Percentiles rank a stretch among this genome's conserved stretches.
These are phyloP conservation scores for Coregonus ussuriensis DNA, from an alignment of 2,797 vertebrate species.

Conservation along the genomic window DNA sequence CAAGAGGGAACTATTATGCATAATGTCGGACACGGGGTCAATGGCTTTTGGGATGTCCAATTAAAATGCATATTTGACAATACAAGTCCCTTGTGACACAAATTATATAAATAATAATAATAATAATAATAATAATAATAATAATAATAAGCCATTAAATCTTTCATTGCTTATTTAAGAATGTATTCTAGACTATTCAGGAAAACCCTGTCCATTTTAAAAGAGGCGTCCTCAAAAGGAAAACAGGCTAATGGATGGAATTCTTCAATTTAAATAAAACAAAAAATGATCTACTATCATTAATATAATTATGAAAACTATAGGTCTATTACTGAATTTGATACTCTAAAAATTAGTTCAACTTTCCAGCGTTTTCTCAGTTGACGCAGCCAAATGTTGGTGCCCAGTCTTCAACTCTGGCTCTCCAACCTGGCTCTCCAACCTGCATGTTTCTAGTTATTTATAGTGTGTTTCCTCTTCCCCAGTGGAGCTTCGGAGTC, in stretches of 20 bases:
- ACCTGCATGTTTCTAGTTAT: constrained; percentile 15
- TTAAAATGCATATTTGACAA: constrained; percentile 30
- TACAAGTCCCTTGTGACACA: constrained; percentile 23
- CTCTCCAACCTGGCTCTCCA: background rate
- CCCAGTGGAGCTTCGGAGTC: background rate
- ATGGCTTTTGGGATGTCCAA: constrained; percentile 21
- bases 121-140: too few relatives aligned
- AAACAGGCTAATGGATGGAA: background rate
- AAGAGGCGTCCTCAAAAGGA: background rate
- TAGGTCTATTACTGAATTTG: background rate
- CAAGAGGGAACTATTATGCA: background rate
- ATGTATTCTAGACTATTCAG: constrained; percentile 29
- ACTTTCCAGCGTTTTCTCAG: background rate
- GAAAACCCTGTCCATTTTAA: background rate
- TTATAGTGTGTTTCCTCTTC: constrained; percentile 12
- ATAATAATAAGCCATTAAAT: too few relatives aligned
- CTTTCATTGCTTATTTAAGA: constrained; percentile 41
- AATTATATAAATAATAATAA: constrained; percentile 30
- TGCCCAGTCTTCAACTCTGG: background rate
- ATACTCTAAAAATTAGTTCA: too few relatives aligned
- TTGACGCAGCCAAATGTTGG: background rate
- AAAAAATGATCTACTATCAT: background rate
- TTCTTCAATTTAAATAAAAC: background rate
- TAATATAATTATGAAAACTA: background rate
- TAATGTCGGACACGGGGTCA: constrained; percentile 27